phyloP scores from a whole-genome alignment of 2,113 vertebrate species.

The Hemichromis elongatus region DNA sequence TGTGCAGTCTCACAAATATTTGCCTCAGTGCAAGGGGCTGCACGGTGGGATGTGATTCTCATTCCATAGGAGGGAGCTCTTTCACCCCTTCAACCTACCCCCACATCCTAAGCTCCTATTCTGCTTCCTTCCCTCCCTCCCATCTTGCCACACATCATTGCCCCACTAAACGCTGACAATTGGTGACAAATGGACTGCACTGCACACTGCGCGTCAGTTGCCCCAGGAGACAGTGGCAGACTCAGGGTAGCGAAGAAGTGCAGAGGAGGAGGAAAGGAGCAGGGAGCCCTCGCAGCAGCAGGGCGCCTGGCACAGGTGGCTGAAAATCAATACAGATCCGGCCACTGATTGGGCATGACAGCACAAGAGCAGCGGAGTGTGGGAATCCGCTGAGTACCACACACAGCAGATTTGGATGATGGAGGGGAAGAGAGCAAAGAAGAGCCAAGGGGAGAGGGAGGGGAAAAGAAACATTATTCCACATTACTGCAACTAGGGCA shows the following conservation, averaged over 20 bases:
- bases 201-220: conserved; percentile 76
- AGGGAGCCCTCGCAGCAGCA: conserved; percentile 42
- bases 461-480: conserved; percentile 8
- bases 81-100: conserved; percentile 39
- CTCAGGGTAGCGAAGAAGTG: conserved; percentile 27
- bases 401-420: conserved; percentile 58
- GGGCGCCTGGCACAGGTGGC: conserved; percentile 76
- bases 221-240: conserved; percentile 76
- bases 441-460: conserved; percentile 8
- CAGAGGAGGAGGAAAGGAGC: conserved; percentile 46
- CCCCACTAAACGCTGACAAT: conserved; percentile 86
- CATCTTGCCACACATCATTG: conserved; percentile 77
- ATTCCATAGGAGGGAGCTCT: conserved; percentile 67
- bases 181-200: conserved; percentile 91
- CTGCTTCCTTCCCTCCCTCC: conserved; percentile 57
- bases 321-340: conserved; percentile 52
- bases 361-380: conserved; percentile 47
- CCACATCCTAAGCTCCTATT: conserved; percentile 13
- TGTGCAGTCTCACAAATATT: neutral
- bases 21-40: conserved; percentile 19
- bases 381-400: conserved; percentile 58
- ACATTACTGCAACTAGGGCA: conserved; percentile 11
- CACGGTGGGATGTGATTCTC: conserved; percentile 19
- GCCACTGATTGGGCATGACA: conserved; percentile 46
- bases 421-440: conserved; percentile 17